phyloP scores from a whole-genome alignment of 2,888 invertebrate species.

The Yponomeuta evonymella region DNA sequence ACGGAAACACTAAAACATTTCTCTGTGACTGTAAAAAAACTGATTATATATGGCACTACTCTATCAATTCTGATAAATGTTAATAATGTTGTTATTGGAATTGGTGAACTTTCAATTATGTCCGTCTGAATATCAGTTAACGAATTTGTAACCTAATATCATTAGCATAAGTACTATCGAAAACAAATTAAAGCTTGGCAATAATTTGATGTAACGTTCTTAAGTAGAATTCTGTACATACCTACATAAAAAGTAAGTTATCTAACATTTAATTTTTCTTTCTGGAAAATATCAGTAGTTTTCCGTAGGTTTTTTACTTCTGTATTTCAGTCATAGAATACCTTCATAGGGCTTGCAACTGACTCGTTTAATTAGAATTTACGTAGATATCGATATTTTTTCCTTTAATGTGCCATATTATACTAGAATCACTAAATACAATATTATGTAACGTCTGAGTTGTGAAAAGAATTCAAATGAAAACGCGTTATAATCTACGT shows the following conservation, averaged over 20 bases:
- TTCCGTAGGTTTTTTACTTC: background rate
- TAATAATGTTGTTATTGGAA: constrained; percentile 59
- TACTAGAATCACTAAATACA: constrained; percentile 38
- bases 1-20: constrained; percentile 4
- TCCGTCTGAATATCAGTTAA: constrained; percentile 69
- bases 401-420: constrained; percentile 67
- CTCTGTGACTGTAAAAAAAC: constrained; percentile 7
- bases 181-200: constrained; percentile 68
- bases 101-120: constrained; percentile 62
- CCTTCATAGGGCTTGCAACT: constrained; percentile 6
- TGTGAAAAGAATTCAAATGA: constrained; percentile 67
- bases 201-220: constrained; percentile 51
- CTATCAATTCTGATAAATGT: constrained; percentile 51
- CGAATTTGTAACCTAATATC: constrained; percentile 72
- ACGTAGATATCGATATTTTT: constrained; percentile 32
- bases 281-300: background rate
- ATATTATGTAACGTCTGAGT: constrained; percentile 58
- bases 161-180: constrained; percentile 58
- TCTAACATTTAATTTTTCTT: constrained; percentile 4
- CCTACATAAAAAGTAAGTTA: background rate
- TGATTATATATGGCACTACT: constrained; percentile 7
- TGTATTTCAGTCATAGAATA: background rate
- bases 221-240: constrained; percentile 12
- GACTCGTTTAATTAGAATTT: constrained; percentile 29
- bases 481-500: constrained; percentile 65